A percentile compares a stretch with the other conserved stretches of the same genome.
These are phyloP conservation scores for Hypotaenidia okinawae DNA, from an alignment of 2,797 vertebrate species.

Conservation along the genomic window DNA sequence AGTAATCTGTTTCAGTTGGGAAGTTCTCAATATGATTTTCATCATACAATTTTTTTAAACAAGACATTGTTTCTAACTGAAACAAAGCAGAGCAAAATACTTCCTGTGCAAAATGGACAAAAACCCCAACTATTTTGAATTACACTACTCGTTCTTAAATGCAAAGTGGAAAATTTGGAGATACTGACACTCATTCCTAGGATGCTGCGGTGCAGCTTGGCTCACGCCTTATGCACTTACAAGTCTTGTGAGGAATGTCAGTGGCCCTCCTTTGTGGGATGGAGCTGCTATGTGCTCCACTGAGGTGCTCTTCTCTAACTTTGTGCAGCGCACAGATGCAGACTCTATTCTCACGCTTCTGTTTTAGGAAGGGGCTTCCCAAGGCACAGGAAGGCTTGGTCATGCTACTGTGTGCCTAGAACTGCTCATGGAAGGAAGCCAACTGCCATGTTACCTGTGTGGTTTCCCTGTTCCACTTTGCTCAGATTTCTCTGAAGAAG, in stretches of 20 bases:
- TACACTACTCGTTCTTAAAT: neutral
- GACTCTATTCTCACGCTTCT: neutral
- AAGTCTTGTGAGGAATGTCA: neutral
- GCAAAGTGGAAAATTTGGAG: neutral
- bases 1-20: neutral
- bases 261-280: neutral
- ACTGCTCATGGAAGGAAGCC: neutral
- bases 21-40: neutral
- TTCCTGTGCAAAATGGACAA: neutral
- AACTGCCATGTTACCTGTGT: neutral
- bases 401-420: rapidly evolving
- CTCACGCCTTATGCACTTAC: neutral
- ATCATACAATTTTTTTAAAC: neutral
- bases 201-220: neutral
- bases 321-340: neutral
- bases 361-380: neutral
- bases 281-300: neutral
- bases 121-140: neutral
- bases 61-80: neutral
- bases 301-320: neutral
- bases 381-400: neutral
- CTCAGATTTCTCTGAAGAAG: neutral
- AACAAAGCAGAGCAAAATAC: neutral
- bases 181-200: neutral
- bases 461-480: neutral